A percentile compares a stretch with the other conserved stretches of the same genome.
These are phyloP conservation scores for Apodemia duryi DNA, from an alignment of 2,888 invertebrate species.

Conservation along the genomic window DNA sequence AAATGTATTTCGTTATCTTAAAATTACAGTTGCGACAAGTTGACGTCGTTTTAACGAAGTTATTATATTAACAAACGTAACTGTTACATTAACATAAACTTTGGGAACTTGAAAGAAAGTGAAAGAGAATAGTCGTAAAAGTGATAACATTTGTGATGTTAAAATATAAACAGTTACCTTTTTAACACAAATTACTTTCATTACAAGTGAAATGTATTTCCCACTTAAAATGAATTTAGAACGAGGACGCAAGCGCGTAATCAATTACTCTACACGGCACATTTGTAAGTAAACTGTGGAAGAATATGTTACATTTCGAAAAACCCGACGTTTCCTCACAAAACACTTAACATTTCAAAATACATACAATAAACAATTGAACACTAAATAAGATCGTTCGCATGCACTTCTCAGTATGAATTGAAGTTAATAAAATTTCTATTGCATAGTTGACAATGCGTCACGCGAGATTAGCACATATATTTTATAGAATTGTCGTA, in stretches of 20 bases:
- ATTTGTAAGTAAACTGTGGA: not conserved
- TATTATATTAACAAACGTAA: too few relatives aligned
- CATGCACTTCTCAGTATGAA: conserved; percentile 26
- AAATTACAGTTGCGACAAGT: too few relatives aligned
- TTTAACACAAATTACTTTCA: conserved; percentile 2
- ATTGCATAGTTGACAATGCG: conserved; percentile 32
- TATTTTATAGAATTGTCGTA: conserved; percentile 21
- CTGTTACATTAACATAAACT: not conserved
- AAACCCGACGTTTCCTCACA: conserved; percentile 2
- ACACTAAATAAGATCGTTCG: conserved; percentile 28
- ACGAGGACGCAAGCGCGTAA: not conserved
- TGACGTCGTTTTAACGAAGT: too few relatives aligned
- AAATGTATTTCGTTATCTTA: too few relatives aligned
- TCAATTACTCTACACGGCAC: not conserved
- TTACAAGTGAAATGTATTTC: not conserved
- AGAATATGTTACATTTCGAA: not conserved
- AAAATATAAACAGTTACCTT: conserved; percentile 13
- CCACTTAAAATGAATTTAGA: conserved; percentile 5
- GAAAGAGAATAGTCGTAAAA: not conserved
- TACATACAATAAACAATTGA: conserved; percentile 20
- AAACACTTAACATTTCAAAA: conserved; percentile 9
- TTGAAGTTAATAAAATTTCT: conserved; percentile 35
- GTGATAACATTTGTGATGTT: not conserved
- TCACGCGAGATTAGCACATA: conserved; percentile 34
- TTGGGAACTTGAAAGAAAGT: conserved; percentile 1